These are phyloP conservation scores for Indicator maculatus DNA, from an alignment of 2,113 vertebrate genomes.

Conservation along the genomic window DNA sequence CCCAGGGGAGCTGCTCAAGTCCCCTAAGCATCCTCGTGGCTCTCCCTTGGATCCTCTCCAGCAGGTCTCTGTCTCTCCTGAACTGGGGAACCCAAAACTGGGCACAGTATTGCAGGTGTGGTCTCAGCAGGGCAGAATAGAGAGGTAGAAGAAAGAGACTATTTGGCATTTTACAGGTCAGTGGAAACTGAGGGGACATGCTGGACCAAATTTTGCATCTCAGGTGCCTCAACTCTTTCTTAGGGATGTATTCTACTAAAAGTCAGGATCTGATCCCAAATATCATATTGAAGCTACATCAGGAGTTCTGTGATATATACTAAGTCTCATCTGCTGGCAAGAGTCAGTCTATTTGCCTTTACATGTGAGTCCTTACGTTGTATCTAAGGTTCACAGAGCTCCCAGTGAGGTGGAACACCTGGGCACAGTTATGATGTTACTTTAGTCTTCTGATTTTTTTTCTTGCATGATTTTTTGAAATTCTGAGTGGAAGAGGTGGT, in stretches of 20 bases:
- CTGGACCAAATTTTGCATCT: not conserved
- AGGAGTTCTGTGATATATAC: not conserved
- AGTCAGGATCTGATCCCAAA: not conserved
- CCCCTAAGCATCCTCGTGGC: no score
- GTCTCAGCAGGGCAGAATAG: no score
- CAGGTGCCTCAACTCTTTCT: not conserved
- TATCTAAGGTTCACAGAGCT: not conserved
- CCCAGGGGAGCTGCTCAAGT: no score
- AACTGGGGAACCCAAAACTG: no score
- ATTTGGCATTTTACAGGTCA: not conserved
- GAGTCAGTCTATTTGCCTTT: not conserved
- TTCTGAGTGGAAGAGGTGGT: not conserved
- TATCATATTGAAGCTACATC: not conserved
- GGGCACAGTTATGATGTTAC: not conserved
- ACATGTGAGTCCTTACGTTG: not conserved
- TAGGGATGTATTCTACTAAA: not conserved
- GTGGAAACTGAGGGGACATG: not conserved
- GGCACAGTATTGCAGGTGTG: no score
- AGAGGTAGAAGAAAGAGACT: not conserved
- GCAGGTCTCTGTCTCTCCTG: no score
- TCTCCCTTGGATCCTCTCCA: no score
- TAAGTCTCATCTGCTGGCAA: not conserved
- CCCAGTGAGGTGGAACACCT: not conserved
- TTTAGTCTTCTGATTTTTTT: not conserved
- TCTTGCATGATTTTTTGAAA: not conserved